These are phyloP conservation scores for Plebejus anna DNA, from an alignment of 2,888 invertebrate genomes.

Conservation along the genomic window DNA sequence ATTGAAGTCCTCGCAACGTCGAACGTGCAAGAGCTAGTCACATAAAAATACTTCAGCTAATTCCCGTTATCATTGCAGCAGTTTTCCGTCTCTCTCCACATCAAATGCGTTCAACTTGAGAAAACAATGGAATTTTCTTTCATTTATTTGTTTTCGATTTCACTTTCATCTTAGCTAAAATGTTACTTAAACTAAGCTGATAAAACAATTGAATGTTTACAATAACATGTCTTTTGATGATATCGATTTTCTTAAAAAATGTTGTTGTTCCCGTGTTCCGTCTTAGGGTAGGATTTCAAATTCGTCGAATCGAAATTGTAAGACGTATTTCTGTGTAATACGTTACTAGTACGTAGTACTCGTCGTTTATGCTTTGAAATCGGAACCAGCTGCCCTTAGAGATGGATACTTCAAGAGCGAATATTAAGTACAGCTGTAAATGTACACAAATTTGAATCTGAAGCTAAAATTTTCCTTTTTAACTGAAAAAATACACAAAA, in stretches of 20 bases:
- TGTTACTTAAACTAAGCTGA: background rate
- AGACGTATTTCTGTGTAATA: background rate
- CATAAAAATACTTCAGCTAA: background rate
- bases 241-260: background rate
- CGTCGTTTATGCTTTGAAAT: background rate
- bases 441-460: background rate
- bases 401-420: background rate
- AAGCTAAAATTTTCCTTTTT: no score
- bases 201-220: background rate
- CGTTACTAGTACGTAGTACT: background rate
- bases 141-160: background rate
- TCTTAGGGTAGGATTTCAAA: background rate
- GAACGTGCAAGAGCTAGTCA: background rate
- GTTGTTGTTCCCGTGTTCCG: background rate
- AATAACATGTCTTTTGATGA: background rate
- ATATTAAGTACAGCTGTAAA: background rate
- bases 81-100: background rate
- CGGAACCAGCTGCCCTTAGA: background rate
- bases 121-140: slow-evolving; percentile 10
- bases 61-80: background rate
- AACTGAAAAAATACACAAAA: no score
- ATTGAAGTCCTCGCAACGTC: background rate
- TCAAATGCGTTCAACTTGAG: background rate
- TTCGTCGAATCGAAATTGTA: background rate
- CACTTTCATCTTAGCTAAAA: background rate